Evolutionary conservation across 2,113 vertebrate genomes (phyloP), one percentile per base, ranked within the genome.

Genomic region (Rhinogobius similis): DNA sequence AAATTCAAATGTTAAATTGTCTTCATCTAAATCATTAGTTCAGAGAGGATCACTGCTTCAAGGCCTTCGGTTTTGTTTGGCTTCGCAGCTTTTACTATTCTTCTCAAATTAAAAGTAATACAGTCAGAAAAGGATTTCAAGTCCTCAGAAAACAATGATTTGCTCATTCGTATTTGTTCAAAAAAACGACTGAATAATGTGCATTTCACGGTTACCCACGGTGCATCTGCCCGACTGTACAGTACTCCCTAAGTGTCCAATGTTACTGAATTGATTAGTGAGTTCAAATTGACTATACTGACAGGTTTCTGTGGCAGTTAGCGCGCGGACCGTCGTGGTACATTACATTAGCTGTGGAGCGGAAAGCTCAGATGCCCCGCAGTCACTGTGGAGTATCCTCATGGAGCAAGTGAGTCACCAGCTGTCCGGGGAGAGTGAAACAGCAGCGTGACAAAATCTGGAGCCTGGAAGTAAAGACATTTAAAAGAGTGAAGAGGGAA

Each of bases 261-360:
- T 50, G 46, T 50, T 50, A 62, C 65, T 66, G n/a, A 75, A 82
- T 83, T 9, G 65, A 88, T 90, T 82, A 76, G 78, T 16, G 0
- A 63, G 68, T 71, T 72, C 58, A 74, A 68, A 78, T 72, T 26
- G 73, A 71, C 79, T 26, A 38, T 76, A 62, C 61, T 68, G 65
- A 73, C 75, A 66, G 65, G 77, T 82, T 79, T 70, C 64, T 65
- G 68, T 65, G 70, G 83, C 78, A 80, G 75, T 72, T 90, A 67
- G 71, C 73, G 39, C 43, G 62, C 69, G 29, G 70, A 62, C 76
- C 81, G 82, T 79, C 26, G 62, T 70, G 77, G 63, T 79, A 69
- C 83, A 81, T 86, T 84, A 74, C 75, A 91, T 86, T 80, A 89
- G 78, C 83, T 74, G 70, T 67, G 81, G 70, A 81, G 82, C 73